Evolutionary conservation across 2,113 vertebrate genomes (phyloP).

Genomic region (Recurvirostra avosetta): DNA sequence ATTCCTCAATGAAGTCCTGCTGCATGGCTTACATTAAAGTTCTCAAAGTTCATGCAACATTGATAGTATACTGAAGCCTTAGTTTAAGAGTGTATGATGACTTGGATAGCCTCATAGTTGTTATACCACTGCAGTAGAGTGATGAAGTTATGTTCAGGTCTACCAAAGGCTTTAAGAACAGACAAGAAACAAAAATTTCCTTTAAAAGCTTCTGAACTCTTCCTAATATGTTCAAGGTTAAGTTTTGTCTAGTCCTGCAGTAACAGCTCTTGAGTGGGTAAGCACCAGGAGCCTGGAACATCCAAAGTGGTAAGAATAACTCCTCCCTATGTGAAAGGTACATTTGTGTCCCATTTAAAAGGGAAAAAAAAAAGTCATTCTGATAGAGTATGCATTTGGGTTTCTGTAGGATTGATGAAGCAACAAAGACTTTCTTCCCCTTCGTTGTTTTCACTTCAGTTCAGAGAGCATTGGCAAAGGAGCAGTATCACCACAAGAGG

Average conservation of each 20-base stretch:
- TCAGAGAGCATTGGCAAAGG: neutral
- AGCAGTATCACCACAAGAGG: neutral
- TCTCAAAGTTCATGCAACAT: neutral
- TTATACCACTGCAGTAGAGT: neutral
- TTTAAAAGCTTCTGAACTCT: neutral
- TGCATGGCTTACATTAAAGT: neutral
- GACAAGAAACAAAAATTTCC: neutral
- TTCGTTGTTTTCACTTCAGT: neutral
- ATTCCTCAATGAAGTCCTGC: neutral
- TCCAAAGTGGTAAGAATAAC: neutral
- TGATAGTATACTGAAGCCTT: neutral
- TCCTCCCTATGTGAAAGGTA: neutral
- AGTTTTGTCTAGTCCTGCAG: neutral
- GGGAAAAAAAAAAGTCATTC: neutral
- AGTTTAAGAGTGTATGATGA: neutral
- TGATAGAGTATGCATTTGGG: neutral
- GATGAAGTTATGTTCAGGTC: neutral
- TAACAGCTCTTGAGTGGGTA: neutral
- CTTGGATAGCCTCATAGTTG: neutral
- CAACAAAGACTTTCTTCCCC: neutral
- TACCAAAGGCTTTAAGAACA: neutral
- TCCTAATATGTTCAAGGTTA: neutral
- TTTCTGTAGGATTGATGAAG: neutral
- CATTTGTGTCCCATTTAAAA: neutral
- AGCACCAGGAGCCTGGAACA: neutral